Base-by-base conservation (phyloP, 1,140 invertebrate species). In the Steinernema feltiae region DNA sequence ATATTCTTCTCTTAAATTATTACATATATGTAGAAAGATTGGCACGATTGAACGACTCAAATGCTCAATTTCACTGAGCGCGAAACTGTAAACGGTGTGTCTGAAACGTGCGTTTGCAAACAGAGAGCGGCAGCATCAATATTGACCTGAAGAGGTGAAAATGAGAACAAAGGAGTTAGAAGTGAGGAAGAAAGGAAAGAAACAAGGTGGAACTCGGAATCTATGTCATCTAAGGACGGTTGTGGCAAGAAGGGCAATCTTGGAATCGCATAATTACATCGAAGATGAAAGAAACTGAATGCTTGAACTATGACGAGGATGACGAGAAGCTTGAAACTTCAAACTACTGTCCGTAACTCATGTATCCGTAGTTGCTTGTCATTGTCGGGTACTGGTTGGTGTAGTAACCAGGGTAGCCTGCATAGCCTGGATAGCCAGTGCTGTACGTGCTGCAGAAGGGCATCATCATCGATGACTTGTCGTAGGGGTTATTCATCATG, bases 381-480 rank as follows among this genome's bases (percentile, higher is more conserved):
- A 63, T 63, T 21, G 53, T 63, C 53, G 53, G 15, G 53, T 63
- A 63, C 53, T 63, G 53, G 15, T 27, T 27, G n/a, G n/a, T n/a
- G 53, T 63, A 63, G 53, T 63, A 63, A 27, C 7, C 12, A 7
- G 53, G 53, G 53, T 63, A 63, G 53, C 24, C 24, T 7, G 53
- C 7, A n/a, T 46, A 46, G n/a, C n/a, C n/a, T n/a, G n/a, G n/a
- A n/a, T n/a, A n/a, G 15, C 7, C 53, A 27, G 7, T 63, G 15
- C 53, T 21, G 53, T 63, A 63, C 7, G 53, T 63, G 12, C 53
- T 21, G 53, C 24, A 63, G 53, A 63, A 63, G 3, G 53, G 53
- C 53, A 63, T 63, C 53, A 63, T 63, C 53, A n/a, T n/a, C n/a
- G n/a, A n/a, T n/a, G 53, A 63, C 53, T 63, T 63, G 7, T 63